Evolutionary conservation across 2,797 vertebrate genomes (phyloP), one percentile per base, ranked within the genome.

Genomic region (Falco naumanni): DNA sequence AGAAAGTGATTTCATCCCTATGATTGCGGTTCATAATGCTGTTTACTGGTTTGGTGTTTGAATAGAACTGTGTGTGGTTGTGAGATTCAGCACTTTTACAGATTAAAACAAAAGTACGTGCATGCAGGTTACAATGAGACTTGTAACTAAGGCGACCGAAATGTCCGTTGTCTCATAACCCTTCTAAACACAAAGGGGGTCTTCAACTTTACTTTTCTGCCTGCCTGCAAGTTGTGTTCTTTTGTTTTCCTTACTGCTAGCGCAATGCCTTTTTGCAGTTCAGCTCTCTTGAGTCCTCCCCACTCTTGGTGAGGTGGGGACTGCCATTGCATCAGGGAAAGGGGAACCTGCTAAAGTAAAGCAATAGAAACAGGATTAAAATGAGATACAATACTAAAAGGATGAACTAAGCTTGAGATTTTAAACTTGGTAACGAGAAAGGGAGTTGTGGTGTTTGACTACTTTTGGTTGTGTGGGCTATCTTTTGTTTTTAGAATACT

Each of bases 11-110:
- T 97, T 95, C 90, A 95, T 96, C 93, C 92, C 95, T 97, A 60
- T 70, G 86, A 61, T 89, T 97, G 96, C 96, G 95, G 93, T 97
- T 98, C 56, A 72, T 96, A 94, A 89, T 96, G 92, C 86, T 92
- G 77, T 93, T 97, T 97, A 96, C 93, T 96, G 94, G 72, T 95
- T 96, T 94, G 93, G 95, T 98, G 97, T 98, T 97, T 97, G 96
- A 95, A 87, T 95, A 96, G 95, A 97, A 60, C 84, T 87, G 41
- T 96, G 90, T 88, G 95, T 98, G 96, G 95, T 95, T 97, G 90
- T 96, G 97, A 97, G 85, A 96, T 95, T 92, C 93, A 96, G n/a
- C 94, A 78, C 94, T 97, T 92, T 70, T 91, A 82, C 88, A 94
- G 90, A 94, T 95, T 87, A 87, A 96, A 96, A 91, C 90, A 96